Base-by-base conservation (phyloP, 1,140 invertebrate species). In the Bombus difficillimus region DNA sequence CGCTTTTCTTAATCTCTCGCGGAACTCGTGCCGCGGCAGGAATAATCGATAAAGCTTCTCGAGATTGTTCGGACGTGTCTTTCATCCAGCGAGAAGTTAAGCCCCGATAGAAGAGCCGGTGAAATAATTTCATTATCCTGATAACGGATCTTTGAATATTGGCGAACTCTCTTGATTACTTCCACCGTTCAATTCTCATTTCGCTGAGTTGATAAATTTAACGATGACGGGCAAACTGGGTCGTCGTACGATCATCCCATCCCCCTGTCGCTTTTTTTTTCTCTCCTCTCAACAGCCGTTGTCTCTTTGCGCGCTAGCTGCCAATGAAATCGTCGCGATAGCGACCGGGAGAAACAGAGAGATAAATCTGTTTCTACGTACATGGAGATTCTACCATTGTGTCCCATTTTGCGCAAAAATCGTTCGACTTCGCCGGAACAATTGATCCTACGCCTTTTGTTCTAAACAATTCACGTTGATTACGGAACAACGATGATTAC, bases 131-230 rank as follows among this genome's bases (percentile, higher is more conserved):
- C 83, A 84, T 84, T 84, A 84, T 84, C 76, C 83, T 41, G 83
- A 84, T 84, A 84, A 84, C 83, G 83, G 83, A 84, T 84, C 83
- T 84, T 84, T 84, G 76, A 84, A 84, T 84, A 84, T 84, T 79
- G 83, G 83, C 47, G 68, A 84, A 84, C 83, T 84, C 83, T 79
- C 75, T 71, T 84, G 83, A 84, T 84, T 84, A 84, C 83, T 84
- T 84, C 83, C 76, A 68, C 83, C 83, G 75, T 84, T 84, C 83
- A 37, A 79, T 84, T 84, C 76, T 79, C 83, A 84, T 84, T 84
- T 84, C 83, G 75, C 83, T 84, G 83, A 84, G 83, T 84, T 79
- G 83, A 84, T 84, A 71, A 84, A 84, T 79, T 84, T 84, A 84
- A 84, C 83, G 83, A 84, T 76, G 83, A 84, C 66, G 22, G 32